phyloP scores from a whole-genome alignment of 1,140 invertebrate genomes.

The Mamestra configurata region DNA sequence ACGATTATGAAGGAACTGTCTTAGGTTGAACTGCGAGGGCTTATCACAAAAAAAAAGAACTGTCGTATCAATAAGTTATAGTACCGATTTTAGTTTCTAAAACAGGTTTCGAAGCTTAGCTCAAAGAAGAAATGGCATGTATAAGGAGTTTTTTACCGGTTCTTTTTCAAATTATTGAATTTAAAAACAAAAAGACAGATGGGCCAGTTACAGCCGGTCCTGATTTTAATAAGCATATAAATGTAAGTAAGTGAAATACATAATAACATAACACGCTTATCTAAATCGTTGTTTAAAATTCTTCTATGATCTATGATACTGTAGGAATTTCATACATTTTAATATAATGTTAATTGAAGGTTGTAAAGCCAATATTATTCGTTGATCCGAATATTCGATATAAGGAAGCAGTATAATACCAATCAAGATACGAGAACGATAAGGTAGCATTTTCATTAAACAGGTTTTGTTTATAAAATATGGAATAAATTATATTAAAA shows the following conservation, averaged over 20 bases:
- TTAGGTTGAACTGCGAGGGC: too few species aligned
- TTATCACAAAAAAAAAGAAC: too few species aligned
- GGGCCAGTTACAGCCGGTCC: not conserved
- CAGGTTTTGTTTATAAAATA: constrained; percentile 28
- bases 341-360: constrained; percentile 37
- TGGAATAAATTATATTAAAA: constrained; percentile 39
- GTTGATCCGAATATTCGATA: constrained; percentile 32
- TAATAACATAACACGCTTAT: not conserved
- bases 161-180: too few species aligned
- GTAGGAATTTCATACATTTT: constrained; percentile 35
- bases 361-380: constrained; percentile 26
- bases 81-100: too few species aligned
- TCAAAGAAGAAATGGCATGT: too few species aligned
- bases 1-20: too few species aligned
- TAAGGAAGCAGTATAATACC: constrained; percentile 37
- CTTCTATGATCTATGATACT: too few species aligned
- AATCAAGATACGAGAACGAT: constrained; percentile 30
- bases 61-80: too few species aligned
- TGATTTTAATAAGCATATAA: not conserved
- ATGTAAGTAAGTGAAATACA: not conserved
- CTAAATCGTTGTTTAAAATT: constrained; percentile 3
- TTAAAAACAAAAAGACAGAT: not conserved
- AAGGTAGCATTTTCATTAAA: constrained; percentile 37
- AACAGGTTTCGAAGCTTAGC: too few species aligned
- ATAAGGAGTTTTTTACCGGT: too few species aligned